These are phyloP conservation scores for Pseudomyrmex pallidus DNA, from an alignment of 1,140 invertebrate genomes.

Conservation along the genomic window DNA sequence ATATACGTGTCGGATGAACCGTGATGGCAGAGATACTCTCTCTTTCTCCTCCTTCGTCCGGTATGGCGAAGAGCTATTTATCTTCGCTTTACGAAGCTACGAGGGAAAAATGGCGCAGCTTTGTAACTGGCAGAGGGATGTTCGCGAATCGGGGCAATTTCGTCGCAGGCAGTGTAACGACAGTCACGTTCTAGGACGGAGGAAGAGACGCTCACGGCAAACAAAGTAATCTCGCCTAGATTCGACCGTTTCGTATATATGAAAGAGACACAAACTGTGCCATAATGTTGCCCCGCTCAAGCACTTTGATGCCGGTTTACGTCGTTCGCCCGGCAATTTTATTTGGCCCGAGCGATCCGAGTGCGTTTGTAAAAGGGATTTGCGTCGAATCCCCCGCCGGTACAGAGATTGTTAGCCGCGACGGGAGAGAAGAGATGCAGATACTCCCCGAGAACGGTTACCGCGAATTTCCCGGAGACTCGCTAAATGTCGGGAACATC, in stretches of 20 bases:
- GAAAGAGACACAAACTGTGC: slow-evolving; percentile 51
- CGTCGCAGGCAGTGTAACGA: slow-evolving; percentile 72
- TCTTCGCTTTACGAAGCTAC: slow-evolving; percentile 76
- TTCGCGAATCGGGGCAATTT: slow-evolving; percentile 76
- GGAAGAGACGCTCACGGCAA: slow-evolving; percentile 48
- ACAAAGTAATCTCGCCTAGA: slow-evolving; percentile 69
- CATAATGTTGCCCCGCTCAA: slow-evolving; percentile 45
- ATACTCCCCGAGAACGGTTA: slow-evolving; percentile 4
- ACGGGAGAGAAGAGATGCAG: neutral
- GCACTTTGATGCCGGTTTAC: slow-evolving; percentile 38
- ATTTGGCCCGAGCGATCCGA: slow-evolving; percentile 53
- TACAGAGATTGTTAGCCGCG: slow-evolving; percentile 33
- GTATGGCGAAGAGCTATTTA: slow-evolving; percentile 74
- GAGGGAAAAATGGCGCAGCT: slow-evolving; percentile 75
- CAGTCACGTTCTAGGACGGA: slow-evolving; percentile 63
- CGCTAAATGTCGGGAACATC: neutral
- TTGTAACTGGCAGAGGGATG: slow-evolving; percentile 76
- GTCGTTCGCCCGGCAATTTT: slow-evolving; percentile 57
- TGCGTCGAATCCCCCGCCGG: slow-evolving; percentile 40
- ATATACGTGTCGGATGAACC: slow-evolving; percentile 57
- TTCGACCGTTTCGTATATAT: slow-evolving; percentile 55
- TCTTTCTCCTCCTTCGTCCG: slow-evolving; percentile 45
- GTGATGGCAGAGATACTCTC: slow-evolving; percentile 52
- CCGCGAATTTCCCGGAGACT: slow-evolving; percentile 12
- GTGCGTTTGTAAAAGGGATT: slow-evolving; percentile 53